Conservation (phyloP, 2,797 vertebrate genomes). For the Ceyx erithaca region DNA sequence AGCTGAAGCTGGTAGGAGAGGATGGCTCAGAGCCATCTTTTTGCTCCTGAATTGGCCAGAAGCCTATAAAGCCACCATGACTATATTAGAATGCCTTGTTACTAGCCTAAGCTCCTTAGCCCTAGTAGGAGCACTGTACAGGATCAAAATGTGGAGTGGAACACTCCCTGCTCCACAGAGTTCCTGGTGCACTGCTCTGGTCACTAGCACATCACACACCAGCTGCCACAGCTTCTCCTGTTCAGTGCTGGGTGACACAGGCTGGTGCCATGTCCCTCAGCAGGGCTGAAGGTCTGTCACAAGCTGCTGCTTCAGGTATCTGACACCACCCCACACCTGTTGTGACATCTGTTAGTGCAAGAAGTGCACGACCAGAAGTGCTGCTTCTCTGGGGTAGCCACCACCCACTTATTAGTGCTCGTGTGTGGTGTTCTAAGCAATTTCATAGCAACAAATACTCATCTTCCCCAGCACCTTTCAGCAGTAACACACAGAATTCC, state of each 20-base stretch:
- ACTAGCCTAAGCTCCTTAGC: not conserved
- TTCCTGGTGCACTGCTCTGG: not conserved
- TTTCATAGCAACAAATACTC: not conserved
- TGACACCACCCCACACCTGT: not conserved
- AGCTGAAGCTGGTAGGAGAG: not conserved
- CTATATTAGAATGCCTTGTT: not conserved
- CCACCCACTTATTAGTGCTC: not conserved
- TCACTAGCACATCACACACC: not conserved
- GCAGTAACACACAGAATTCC: not conserved
- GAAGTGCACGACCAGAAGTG: not conserved
- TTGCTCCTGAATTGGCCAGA: not conserved
- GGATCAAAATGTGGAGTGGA: not conserved
- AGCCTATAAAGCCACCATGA: not conserved
- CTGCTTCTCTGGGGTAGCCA: not conserved
- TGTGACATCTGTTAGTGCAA: not conserved
- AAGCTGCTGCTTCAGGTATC: not conserved
- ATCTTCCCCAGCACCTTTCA: not conserved
- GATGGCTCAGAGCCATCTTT: not conserved
- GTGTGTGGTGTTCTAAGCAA: not conserved
- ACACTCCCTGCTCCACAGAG: not conserved
- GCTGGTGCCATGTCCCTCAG: not conserved
- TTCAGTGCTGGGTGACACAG: not conserved
- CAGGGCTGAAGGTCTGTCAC: not conserved
- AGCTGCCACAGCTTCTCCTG: not conserved
- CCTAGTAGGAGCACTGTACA: not conserved